These are phyloP conservation scores for Acrobasis suavella DNA, from an alignment of 2,888 invertebrate species.

Conservation along the genomic window DNA sequence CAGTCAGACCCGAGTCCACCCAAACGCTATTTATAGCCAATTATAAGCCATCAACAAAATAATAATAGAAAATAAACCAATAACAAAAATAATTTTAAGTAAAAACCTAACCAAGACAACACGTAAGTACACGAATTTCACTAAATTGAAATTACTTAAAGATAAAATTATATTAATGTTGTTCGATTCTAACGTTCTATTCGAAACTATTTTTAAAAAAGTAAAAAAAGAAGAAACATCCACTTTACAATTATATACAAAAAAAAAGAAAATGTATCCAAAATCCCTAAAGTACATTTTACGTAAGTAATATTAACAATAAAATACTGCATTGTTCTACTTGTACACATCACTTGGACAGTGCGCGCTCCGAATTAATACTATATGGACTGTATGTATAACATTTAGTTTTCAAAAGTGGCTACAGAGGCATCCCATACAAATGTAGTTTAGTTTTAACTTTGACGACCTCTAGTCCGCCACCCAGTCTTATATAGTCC, in stretches of 20 bases:
- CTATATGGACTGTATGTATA: slow-evolving; percentile 55
- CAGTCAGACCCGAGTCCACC: neutral
- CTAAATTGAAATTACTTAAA: slow-evolving; percentile 32
- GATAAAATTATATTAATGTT: slow-evolving; percentile 39
- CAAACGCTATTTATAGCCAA: too few relatives aligned
- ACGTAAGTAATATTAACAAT: slow-evolving; percentile 60
- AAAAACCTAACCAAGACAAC: slow-evolving; percentile 40
- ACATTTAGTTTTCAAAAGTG: slow-evolving; percentile 40
- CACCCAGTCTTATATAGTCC: too few relatives aligned
- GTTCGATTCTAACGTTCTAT: slow-evolving; percentile 41
- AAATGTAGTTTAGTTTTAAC: neutral
- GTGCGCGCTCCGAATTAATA: slow-evolving; percentile 53
- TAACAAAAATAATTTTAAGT: slow-evolving; percentile 38
- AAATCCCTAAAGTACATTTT: slow-evolving; percentile 60
- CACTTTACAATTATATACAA: slow-evolving; percentile 79
- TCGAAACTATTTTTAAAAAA: slow-evolving; percentile 40
- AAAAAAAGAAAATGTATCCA: slow-evolving; percentile 70
- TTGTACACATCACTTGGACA: slow-evolving; percentile 45
- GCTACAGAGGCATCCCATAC: neutral
- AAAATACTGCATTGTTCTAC: slow-evolving; percentile 72
- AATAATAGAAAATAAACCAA: slow-evolving; percentile 33
- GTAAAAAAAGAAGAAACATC: slow-evolving; percentile 63
- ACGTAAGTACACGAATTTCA: slow-evolving; percentile 38
- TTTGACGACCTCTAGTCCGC: too few relatives aligned
- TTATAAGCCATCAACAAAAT: slow-evolving; percentile 19